These are phyloP conservation scores for Colletes collaris DNA, from an alignment of 2,888 invertebrate genomes.

Conservation along the genomic window DNA sequence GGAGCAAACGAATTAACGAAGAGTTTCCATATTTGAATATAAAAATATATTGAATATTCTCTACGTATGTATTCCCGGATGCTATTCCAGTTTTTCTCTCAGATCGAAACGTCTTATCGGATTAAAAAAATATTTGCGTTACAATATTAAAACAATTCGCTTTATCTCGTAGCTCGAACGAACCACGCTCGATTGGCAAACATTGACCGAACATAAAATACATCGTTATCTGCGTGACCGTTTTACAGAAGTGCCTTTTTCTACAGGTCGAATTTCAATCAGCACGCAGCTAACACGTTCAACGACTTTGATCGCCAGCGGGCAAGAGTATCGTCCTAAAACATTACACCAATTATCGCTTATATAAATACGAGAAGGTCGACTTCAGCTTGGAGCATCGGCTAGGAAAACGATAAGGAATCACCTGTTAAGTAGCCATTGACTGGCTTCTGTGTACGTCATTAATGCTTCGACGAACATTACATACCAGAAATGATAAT, in stretches of 20 bases:
- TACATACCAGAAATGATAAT: neutral
- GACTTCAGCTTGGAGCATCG: conserved; percentile 4
- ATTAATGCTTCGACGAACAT: conserved; percentile 15
- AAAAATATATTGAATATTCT: neutral
- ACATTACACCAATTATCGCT: conserved; percentile 29
- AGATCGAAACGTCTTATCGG: neutral
- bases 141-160: neutral
- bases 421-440: conserved; percentile 29
- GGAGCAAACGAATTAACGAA: neutral
- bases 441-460: conserved; percentile 10
- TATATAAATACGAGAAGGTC: conserved; percentile 44
- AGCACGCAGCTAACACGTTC: neutral
- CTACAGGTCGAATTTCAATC: neutral
- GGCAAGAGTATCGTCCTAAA: neutral
- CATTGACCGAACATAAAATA: neutral
- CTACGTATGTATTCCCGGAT: neutral
- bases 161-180: neutral
- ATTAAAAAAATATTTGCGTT: conserved; percentile 9
- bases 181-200: neutral
- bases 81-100: neutral
- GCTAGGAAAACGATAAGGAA: conserved; percentile 15
- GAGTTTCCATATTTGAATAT: no score
- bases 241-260: neutral
- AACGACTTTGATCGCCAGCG: no score
- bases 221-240: neutral